phyloP scores from a whole-genome alignment of 2,113 vertebrate genomes.

The Bos indicus region DNA sequence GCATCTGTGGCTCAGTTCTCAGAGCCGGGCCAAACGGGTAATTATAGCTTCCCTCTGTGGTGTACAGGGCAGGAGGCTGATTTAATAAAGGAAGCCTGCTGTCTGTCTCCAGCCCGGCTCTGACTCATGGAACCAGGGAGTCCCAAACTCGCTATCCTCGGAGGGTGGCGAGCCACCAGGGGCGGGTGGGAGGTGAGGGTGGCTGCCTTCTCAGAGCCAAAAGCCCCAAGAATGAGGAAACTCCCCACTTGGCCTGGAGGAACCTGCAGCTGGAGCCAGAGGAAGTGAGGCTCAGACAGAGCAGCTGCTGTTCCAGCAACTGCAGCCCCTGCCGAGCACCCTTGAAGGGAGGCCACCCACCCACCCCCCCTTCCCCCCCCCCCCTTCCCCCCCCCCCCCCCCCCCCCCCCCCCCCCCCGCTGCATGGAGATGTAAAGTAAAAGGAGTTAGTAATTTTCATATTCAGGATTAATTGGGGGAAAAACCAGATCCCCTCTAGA shows the following conservation, averaged over 20 bases:
- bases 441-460: conserved; percentile 56
- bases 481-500: not conserved
- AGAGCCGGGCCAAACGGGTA: conserved; percentile 58
- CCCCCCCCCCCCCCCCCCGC: not conserved
- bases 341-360: not conserved
- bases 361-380: not conserved
- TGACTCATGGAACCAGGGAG: conserved; percentile 71
- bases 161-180: conserved; percentile 53
- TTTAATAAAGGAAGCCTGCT: conserved; percentile 71
- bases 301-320: conserved; percentile 37
- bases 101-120: conserved; percentile 69
- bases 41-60: conserved; percentile 69
- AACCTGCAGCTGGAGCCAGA: conserved; percentile 66
- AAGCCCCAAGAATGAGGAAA: conserved; percentile 59
- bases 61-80: conserved; percentile 64
- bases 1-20: conserved; percentile 51
- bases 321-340: conserved; percentile 5
- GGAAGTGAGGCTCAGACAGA: conserved; percentile 66
- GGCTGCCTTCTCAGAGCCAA: not conserved
- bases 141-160: conserved; percentile 54
- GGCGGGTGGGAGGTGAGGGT: conserved; percentile 26
- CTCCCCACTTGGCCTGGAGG: conserved; percentile 59
- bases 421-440: conserved; percentile 6
- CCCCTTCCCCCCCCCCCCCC: too few species aligned
- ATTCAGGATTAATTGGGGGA: conserved; percentile 10